These are phyloP conservation scores for Pangasius larnaudii DNA, from an alignment of 2,797 vertebrate genomes.

Conservation along the genomic window DNA sequence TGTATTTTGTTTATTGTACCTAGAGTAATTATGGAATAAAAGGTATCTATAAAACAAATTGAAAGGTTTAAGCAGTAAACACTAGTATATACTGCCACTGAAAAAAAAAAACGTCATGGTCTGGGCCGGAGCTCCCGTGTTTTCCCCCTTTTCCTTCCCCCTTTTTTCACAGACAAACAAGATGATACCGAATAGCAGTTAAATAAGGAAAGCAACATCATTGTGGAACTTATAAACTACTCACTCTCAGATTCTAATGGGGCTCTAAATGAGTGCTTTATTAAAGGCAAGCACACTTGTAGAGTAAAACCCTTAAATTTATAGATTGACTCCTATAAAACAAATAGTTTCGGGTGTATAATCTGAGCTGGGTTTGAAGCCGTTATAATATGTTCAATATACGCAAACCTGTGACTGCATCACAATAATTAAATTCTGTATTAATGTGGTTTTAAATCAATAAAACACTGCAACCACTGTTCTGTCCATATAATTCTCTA, in stretches of 20 bases:
- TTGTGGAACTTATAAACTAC: slow-evolving; percentile 3
- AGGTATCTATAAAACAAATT: neutral
- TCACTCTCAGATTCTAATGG: neutral
- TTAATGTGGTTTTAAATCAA: neutral
- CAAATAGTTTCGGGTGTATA: neutral
- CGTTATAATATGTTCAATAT: neutral
- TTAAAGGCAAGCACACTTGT: neutral
- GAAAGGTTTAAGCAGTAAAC: neutral
- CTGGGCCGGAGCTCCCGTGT: no score
- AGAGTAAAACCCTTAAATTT: neutral
- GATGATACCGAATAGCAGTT: neutral
- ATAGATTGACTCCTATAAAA: slow-evolving; percentile 9
- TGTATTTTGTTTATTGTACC: no score
- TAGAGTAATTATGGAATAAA: neutral
- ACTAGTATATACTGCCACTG: neutral
- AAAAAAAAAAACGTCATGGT: neutral
- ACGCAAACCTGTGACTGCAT: neutral
- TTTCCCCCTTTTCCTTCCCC: no score
- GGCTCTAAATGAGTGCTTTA: slow-evolving; percentile 3
- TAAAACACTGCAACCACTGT: neutral
- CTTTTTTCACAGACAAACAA: neutral
- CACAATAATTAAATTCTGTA: neutral
- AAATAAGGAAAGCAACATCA: neutral
- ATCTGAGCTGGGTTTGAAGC: neutral
- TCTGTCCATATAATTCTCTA: neutral